Evolutionary conservation across 2,888 invertebrate species (phyloP).

Genomic region (Acronicta aceris): DNA sequence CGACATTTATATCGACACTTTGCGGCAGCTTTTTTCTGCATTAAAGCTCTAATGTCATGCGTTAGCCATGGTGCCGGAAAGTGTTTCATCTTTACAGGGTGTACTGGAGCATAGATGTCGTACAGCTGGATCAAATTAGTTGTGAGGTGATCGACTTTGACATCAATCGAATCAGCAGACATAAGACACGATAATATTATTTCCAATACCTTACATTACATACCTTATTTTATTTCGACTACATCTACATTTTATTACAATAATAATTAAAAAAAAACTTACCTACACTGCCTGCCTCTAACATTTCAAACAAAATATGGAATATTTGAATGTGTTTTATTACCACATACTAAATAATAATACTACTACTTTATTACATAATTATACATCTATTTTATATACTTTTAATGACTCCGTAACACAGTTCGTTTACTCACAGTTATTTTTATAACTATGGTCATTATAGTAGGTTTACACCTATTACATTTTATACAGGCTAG

Average conservation of each 20-base stretch:
- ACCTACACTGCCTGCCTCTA: background rate
- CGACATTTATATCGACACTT: too few relatives aligned
- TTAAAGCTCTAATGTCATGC: too few relatives aligned
- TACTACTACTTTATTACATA: constrained; percentile 20
- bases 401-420: constrained; percentile 22
- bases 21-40: too few relatives aligned
- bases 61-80: too few relatives aligned
- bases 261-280: background rate
- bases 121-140: too few relatives aligned
- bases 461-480: constrained; percentile 6
- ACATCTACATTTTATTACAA: background rate
- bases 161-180: too few relatives aligned
- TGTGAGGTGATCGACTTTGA: too few relatives aligned
- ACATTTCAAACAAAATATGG: background rate
- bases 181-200: too few relatives aligned
- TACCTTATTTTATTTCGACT: too few relatives aligned
- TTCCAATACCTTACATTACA: too few relatives aligned
- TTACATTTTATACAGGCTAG: constrained; percentile 1
- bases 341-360: constrained; percentile 18
- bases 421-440: constrained; percentile 30
- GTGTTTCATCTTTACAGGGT: too few relatives aligned
- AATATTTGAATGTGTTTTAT: constrained; percentile 29
- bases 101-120: too few relatives aligned
- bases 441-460: constrained; percentile 32
- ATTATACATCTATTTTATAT: constrained; percentile 22